Percentiles rank a stretch among this genome's conserved stretches.
Evolutionary conservation across 1,140 invertebrate species (phyloP).

Genomic region (Macrosteles quadrilineatus): DNA sequence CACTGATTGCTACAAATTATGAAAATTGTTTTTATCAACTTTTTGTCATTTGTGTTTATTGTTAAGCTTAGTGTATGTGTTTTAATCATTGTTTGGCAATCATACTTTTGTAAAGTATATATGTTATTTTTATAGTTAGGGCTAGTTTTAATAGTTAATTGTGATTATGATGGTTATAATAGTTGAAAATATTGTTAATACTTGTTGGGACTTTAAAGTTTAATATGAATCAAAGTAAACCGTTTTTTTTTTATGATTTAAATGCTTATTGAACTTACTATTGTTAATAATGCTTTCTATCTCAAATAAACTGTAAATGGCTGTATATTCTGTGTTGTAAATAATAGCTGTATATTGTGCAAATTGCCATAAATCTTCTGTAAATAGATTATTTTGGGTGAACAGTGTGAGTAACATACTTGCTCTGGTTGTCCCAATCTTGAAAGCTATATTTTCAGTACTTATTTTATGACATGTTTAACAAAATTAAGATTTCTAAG

Average conservation of each 20-base stretch:
- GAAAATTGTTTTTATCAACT: not conserved
- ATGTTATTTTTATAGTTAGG: too few species aligned
- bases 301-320: not conserved
- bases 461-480: slow-evolving; percentile 1
- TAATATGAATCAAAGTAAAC: not conserved
- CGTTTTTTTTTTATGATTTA: not conserved
- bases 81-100: too few species aligned
- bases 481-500: not conserved
- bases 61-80: not conserved
- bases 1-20: not conserved
- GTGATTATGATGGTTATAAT: too few species aligned
- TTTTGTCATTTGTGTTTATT: not conserved
- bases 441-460: slow-evolving; percentile 3
- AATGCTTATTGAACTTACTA: not conserved
- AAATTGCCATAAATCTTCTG: not conserved
- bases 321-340: not conserved
- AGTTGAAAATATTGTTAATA: too few species aligned
- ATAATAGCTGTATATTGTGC: not conserved
- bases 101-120: too few species aligned
- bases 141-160: too few species aligned
- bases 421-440: not conserved
- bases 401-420: not conserved
- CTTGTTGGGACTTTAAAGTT: not conserved
- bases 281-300: not conserved
- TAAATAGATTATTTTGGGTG: not conserved